phyloP scores from a whole-genome alignment of 2,888 invertebrate species.

The Amblyjoppa fuscipennis region DNA sequence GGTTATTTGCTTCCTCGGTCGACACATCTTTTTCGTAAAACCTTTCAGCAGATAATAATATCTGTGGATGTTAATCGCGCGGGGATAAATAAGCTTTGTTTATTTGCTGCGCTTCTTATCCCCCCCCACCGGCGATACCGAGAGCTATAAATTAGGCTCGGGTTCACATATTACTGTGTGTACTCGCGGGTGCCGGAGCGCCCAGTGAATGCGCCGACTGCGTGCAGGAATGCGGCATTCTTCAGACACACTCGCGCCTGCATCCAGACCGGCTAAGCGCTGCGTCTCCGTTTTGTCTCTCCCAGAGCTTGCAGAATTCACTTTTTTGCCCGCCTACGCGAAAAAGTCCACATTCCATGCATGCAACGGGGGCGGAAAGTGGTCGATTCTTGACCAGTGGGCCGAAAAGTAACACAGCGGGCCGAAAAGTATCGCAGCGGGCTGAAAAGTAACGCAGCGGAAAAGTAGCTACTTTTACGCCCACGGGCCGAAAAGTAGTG shows the following conservation, averaged over 20 bases:
- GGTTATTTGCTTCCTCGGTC: conserved; percentile 43
- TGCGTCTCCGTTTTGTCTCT: conserved; percentile 19
- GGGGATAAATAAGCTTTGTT: conserved; percentile 62
- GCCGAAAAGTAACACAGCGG: too few species aligned
- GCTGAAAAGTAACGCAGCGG: too few species aligned
- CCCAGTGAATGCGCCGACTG: conserved; percentile 58
- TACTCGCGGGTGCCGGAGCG: conserved; percentile 52
- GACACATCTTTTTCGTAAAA: conserved; percentile 25
- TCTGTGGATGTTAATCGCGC: conserved; percentile 38
- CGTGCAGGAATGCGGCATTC: conserved; percentile 70
- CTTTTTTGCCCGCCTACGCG: not conserved
- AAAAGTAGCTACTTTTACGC: too few species aligned
- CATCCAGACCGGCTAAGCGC: conserved; percentile 23
- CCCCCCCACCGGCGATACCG: conserved; percentile 36
- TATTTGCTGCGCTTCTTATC: conserved; percentile 34
- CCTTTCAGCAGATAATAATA: conserved; percentile 41
- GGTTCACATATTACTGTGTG: conserved; percentile 38
- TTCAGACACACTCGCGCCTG: conserved; percentile 66
- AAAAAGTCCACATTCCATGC: too few species aligned
- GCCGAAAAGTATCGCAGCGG: too few species aligned
- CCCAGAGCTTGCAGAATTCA: conserved; percentile 5
- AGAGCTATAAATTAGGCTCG: conserved; percentile 63
- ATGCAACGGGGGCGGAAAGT: too few species aligned
- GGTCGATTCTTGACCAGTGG: too few species aligned
- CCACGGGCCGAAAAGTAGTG: too few species aligned